These are phyloP conservation scores for Daboia siamensis DNA, from an alignment of 2,113 vertebrate species.

Conservation along the genomic window DNA sequence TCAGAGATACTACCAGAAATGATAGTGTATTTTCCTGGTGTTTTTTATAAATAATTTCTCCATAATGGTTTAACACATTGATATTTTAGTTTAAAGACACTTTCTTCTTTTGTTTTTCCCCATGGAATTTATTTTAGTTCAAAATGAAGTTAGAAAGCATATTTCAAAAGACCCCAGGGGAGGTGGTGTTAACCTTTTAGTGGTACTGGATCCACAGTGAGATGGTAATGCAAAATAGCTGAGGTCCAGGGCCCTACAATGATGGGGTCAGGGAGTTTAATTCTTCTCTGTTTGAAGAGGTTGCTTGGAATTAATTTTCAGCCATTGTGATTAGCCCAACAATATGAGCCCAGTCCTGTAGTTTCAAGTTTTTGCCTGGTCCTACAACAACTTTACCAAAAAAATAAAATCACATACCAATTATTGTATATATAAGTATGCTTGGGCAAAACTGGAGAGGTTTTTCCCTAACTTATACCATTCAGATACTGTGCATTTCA, in stretches of 20 bases:
- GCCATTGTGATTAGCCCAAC: not conserved
- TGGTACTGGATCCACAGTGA: not conserved
- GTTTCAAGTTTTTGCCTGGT: not conserved
- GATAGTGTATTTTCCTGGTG: not conserved
- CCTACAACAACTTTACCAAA: not conserved
- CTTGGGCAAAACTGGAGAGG: not conserved
- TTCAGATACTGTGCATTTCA: not conserved
- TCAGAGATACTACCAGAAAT: not conserved
- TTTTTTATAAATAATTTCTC: not conserved
- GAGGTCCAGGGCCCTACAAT: not conserved
- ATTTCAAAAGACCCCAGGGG: not conserved
- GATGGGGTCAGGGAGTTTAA: not conserved
- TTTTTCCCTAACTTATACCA: not conserved
- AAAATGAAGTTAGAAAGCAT: not conserved
- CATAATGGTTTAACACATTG: not conserved
- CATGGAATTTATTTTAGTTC: not conserved
- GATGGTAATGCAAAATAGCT: not conserved
- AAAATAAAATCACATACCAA: not conserved
- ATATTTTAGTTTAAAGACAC: not conserved
- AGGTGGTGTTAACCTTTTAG: not conserved
- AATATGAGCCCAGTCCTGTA: not conserved
- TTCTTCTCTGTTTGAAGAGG: not conserved
- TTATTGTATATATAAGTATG: not conserved
- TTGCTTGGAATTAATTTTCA: not conserved
- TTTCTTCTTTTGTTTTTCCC: not conserved